These are phyloP conservation scores for Aporrectodea caliginosa DNA, from an alignment of 1,140 invertebrate species.

Conservation along the genomic window DNA sequence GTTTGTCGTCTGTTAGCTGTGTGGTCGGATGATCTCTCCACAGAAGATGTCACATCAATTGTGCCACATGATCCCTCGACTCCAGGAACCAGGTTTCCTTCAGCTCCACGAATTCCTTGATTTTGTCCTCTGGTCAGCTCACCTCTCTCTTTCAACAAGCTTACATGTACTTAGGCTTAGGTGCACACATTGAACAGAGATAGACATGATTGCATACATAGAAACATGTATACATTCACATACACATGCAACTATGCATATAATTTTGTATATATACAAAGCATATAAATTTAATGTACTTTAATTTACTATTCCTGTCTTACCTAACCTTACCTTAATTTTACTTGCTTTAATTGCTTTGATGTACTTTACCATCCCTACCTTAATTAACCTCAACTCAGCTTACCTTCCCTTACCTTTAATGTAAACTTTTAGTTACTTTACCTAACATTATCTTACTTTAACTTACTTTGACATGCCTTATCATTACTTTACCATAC, in stretches of 20 bases:
- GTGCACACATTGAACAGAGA: background rate
- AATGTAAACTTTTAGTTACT: too few species aligned
- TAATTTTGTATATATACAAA: background rate
- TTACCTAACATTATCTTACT: too few species aligned
- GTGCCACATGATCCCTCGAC: background rate
- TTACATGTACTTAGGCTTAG: background rate
- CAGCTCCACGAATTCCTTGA: background rate
- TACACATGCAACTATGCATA: background rate
- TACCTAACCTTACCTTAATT: too few species aligned
- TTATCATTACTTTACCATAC: too few species aligned
- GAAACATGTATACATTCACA: background rate
- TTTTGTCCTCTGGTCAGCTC: background rate
- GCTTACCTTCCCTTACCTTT: too few species aligned
- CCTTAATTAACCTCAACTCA: too few species aligned
- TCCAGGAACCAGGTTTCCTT: background rate
- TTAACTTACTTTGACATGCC: too few species aligned
- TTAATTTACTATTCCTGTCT: background rate
- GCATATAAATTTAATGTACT: background rate
- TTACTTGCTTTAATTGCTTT: too few species aligned
- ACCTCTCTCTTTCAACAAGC: background rate
- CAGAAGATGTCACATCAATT: background rate
- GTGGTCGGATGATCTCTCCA: background rate
- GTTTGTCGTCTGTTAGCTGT: background rate
- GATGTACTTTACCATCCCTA: too few species aligned
- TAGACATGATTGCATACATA: background rate